Conservation (phyloP, 2,797 vertebrate genomes). For the Tiaroga cobitis region DNA sequence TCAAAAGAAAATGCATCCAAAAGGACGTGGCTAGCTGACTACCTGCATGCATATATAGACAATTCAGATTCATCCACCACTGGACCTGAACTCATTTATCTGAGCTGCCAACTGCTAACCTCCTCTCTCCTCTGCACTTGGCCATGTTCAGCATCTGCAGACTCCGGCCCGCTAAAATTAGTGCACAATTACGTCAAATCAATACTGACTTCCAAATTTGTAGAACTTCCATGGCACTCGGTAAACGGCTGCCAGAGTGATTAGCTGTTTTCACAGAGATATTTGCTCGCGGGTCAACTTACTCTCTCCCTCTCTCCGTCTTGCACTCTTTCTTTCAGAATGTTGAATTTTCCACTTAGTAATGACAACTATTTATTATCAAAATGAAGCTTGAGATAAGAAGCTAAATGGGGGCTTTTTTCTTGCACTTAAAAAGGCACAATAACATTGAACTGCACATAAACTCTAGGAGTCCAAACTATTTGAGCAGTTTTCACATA, state of each 20-base stretch:
- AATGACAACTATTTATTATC: constrained; percentile 29
- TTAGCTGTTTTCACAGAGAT: constrained; percentile 34
- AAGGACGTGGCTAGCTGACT: not conserved
- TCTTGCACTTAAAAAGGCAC: not conserved
- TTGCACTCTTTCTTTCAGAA: constrained; percentile 29
- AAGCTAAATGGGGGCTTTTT: constrained; percentile 8
- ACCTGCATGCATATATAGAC: constrained; percentile 11
- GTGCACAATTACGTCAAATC: constrained; percentile 43
- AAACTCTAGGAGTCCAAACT: not conserved
- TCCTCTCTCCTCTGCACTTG: constrained; percentile 13
- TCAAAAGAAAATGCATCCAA: not conserved
- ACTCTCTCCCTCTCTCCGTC: constrained; percentile 1
- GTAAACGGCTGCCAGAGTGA: constrained; percentile 28
- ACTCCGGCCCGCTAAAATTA: constrained; percentile 47
- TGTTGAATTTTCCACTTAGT: constrained; percentile 34
- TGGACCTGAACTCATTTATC: constrained; percentile 18
- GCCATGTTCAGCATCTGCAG: constrained; percentile 19
- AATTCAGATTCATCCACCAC: constrained; percentile 24
- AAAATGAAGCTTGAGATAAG: constrained; percentile 34
- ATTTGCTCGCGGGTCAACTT: constrained; percentile 39
- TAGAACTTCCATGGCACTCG: constrained; percentile 28
- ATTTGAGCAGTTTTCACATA: not conserved
- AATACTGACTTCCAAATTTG: constrained; percentile 47
- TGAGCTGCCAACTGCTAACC: constrained; percentile 15
- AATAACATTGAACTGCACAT: not conserved